A percentile compares a stretch with the other conserved stretches of the same genome.
Conservation (phyloP, 2,888 invertebrate species). For the Formica aserva region DNA sequence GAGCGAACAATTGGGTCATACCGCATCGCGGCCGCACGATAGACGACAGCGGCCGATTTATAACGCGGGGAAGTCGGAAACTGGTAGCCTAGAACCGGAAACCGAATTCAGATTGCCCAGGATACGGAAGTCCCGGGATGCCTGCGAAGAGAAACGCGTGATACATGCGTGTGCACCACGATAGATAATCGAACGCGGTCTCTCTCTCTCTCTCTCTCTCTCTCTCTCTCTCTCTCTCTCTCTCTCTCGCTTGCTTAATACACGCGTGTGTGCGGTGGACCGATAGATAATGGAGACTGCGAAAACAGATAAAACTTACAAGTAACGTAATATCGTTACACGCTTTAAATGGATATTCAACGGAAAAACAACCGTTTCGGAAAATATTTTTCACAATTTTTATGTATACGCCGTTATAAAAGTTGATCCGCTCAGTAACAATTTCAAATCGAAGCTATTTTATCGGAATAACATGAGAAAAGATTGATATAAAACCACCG, state of each 20-base stretch:
- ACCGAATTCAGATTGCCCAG: conserved; percentile 49
- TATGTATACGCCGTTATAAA: too few relatives aligned
- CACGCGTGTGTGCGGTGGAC: neutral
- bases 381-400: neutral
- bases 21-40: conserved; percentile 48
- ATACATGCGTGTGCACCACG: conserved; percentile 9
- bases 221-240: conserved; percentile 4
- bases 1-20: conserved; percentile 64
- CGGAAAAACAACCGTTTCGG: neutral
- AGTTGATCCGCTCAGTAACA: neutral
- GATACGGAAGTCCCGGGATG: conserved; percentile 11
- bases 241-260: neutral
- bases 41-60: conserved; percentile 36
- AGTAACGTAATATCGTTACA: conserved; percentile 8
- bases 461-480: neutral
- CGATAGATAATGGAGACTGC: conserved; percentile 27
- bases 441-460: neutral
- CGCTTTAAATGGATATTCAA: neutral
- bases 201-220: neutral
- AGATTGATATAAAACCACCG: neutral
- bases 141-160: conserved; percentile 12
- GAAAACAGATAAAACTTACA: conserved; percentile 29
- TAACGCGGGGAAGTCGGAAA: conserved; percentile 53
- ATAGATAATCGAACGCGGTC: conserved; percentile 33
- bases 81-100: conserved; percentile 55